Evolutionary conservation across 2,888 invertebrate species (phyloP), one percentile per base, ranked within the genome.

Genomic region (Polymixis flavicincta): DNA sequence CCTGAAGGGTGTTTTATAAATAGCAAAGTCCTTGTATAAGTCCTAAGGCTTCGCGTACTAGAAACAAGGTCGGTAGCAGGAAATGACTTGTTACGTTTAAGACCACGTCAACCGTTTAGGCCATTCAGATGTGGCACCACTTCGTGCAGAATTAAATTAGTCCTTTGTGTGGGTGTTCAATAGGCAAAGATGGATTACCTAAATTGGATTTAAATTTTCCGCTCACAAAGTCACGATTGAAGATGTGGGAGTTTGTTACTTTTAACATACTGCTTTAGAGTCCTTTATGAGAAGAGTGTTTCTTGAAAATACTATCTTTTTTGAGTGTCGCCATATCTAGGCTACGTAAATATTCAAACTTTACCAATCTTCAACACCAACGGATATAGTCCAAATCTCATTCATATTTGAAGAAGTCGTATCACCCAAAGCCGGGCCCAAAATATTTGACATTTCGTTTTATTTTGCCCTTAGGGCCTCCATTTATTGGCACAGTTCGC

Each of bases 41-140:
- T 83, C 67, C 72, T 91, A 90, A 89, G 92, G 93, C 90, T 93
- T 93, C 89, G 69, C 73, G 73, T 75, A 52, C 63, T 66, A 79
- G 78, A 71, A 67, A 72, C 89, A 87, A 90, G 89, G 89, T 80
- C 89, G 70, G 45, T 64, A 63, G 76, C 86, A 88, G 92, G 92
- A 92, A 89, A 82, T 85, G 32, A 65, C 81, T 90, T 73, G 88
- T 89, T 89, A 88, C 57, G 50, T 74, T 37, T 67, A 70, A 72
- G 85, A 76, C 60, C 78, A 83, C 70, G 55, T 76, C 71, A 63
- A 64, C 54, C 82, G 74, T 74, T 82, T 81, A 76, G 70, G 76
- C 79, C 75, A 87, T 87, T 88, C 82, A 76, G 71, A 85, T 71
- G 73, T 80, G 76, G 54, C 61, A 42, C 73, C 54, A 65, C 50